phyloP scores from a whole-genome alignment of 2,113 vertebrate species.

The Trogon melanurus region DNA sequence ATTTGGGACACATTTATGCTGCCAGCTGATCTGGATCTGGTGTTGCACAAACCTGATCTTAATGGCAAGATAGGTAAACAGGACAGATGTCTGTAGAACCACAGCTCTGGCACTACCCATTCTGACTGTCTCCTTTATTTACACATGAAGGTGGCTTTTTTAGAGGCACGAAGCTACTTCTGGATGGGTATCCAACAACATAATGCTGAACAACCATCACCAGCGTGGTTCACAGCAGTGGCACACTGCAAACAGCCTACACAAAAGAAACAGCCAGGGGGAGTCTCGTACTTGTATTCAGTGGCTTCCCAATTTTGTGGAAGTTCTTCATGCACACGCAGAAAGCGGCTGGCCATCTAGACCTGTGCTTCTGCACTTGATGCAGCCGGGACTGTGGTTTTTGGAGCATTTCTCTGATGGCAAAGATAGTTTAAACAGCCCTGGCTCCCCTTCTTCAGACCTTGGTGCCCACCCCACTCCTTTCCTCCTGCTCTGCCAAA shows the following conservation, averaged over 20 bases:
- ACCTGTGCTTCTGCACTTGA: neutral
- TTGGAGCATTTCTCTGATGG: neutral
- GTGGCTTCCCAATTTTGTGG: neutral
- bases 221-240: neutral
- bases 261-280: neutral
- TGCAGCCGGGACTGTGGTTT: neutral
- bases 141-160: neutral
- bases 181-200: neutral
- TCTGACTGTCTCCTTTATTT: neutral
- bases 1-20: neutral
- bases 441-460: neutral
- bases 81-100: neutral
- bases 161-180: neutral
- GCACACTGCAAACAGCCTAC: neutral
- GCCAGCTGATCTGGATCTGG: neutral
- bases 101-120: neutral
- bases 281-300: neutral
- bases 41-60: neutral
- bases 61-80: neutral
- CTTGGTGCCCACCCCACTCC: neutral
- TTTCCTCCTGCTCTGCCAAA: constrained; percentile 7
- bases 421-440: neutral
- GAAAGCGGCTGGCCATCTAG: neutral
- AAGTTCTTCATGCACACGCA: neutral
- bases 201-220: neutral